Base-by-base conservation (phyloP, 2,797 vertebrate species). In the Rhincodon typus region DNA sequence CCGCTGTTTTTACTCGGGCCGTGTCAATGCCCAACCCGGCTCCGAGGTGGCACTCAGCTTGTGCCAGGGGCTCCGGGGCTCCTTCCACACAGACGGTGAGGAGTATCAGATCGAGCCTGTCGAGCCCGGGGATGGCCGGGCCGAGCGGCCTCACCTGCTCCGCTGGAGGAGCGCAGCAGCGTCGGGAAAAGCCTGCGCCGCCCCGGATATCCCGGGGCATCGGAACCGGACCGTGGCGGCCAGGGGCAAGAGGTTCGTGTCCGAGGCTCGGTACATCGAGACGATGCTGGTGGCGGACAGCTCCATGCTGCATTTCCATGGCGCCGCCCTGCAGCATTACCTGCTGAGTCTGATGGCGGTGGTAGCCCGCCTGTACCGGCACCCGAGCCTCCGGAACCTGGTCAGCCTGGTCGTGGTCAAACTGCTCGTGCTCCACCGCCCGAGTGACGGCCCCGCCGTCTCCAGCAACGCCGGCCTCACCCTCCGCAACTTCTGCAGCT, bases 351-450 rank as follows among this genome's bases (percentile, higher is more conserved):
- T 99, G 96, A 98, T 99, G 97, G 98, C 99, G 0, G 97, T 99
- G 97, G 98, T 98, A 0, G 98, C 99, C 79, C 98, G 97, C 87
- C 98, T 99, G 96, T 99, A 99, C 97, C 98, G 98, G 96, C 99
- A 99, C 96, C 98, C 99, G 90, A 99, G 99, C 97, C 98, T 99
- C 95, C 98, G 98, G 97, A 99, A 99, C 96, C 97, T 98, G 1
- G 97, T 99, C 95, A 98, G 96, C 97, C 96, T 99, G 96, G 98
- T 99, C 96, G 98, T 99, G 97, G 99, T 99, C 66, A 99, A 99
- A 96, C 98, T 99, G 97, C 94, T 99, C 96, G 97, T 99, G 87
- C 97, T 99, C 96, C 98, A 99, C 70, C 98, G 99, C 0, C 98
- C 97, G 13, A 97, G 97, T 0, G 97, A 96, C 0, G 99, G 99